These are phyloP conservation scores for Thunnus thynnus DNA, from an alignment of 2,113 vertebrate species.

Conservation along the genomic window DNA sequence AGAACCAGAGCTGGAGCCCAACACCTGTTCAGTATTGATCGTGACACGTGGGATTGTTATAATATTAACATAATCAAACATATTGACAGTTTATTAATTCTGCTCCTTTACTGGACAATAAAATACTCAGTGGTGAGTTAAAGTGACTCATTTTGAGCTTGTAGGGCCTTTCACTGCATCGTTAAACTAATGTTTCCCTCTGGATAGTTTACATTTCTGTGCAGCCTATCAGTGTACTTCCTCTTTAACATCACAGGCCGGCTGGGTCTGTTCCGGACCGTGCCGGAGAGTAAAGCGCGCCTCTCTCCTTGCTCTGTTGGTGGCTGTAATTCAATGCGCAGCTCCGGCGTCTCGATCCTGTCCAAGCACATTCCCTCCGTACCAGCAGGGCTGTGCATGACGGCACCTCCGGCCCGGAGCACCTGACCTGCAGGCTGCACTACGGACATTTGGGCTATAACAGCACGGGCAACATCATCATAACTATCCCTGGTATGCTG, in stretches of 20 bases:
- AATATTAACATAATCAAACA: neutral
- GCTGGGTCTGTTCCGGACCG: neutral
- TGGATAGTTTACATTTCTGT: neutral
- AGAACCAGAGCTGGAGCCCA: neutral
- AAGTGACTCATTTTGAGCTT: no score
- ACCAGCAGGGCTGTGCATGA: slow-evolving; percentile 7
- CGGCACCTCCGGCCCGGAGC: slow-evolving; percentile 9
- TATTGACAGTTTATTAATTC: neutral
- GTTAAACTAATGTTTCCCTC: neutral
- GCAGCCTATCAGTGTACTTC: neutral
- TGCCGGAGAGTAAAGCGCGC: neutral
- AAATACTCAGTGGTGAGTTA: no score
- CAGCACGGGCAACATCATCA: slow-evolving; percentile 6
- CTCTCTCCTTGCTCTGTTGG: slow-evolving; percentile 13
- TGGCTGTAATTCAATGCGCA: slow-evolving; percentile 78
- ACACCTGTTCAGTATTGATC: neutral
- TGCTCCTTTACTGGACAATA: no score
- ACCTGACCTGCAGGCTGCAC: slow-evolving; percentile 39
- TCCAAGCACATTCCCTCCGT: slow-evolving; percentile 66
- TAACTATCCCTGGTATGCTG: neutral
- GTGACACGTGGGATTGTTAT: neutral
- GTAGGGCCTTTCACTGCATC: neutral
- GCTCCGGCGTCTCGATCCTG: slow-evolving; percentile 72
- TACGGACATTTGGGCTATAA: neutral
- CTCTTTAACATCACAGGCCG: neutral